A percentile compares a stretch with the other conserved stretches of the same genome.
Evolutionary conservation across 2,113 vertebrate species (phyloP).

Genomic region (Lampris megalopsis): DNA sequence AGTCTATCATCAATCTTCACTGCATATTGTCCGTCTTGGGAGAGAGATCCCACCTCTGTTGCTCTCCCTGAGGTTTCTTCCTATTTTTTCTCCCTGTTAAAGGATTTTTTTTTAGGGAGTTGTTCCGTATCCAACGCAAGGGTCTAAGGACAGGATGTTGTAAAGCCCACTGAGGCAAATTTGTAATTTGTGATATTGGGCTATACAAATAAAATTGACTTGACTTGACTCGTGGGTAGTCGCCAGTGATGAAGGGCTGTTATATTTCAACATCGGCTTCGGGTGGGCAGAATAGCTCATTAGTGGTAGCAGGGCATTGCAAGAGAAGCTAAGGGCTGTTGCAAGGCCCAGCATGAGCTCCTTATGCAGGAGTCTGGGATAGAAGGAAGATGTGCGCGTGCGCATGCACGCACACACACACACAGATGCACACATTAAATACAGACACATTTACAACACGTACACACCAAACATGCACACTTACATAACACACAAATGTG

Average conservation of each 20-base stretch:
- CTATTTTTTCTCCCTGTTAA: no score
- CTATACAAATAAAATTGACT: no score
- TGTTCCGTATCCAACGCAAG: no score
- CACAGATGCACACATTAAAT: constrained; percentile 15
- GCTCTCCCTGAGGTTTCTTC: no score
- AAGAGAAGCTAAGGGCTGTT: constrained; percentile 21
- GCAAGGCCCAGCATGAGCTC: constrained; percentile 31
- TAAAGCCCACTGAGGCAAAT: no score
- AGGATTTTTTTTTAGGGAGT: no score
- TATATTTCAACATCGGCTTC: constrained; percentile 22
- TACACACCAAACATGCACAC: constrained; percentile 26
- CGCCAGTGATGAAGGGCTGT: constrained; percentile 2
- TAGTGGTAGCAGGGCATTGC: constrained; percentile 47
- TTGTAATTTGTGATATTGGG: no score
- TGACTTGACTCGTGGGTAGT: not conserved
- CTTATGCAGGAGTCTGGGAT: constrained; percentile 46
- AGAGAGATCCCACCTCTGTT: no score
- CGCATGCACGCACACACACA: constrained; percentile 13
- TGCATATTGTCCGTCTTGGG: no score
- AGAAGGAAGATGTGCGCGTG: constrained; percentile 13
- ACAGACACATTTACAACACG: constrained; percentile 15
- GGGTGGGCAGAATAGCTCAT: constrained; percentile 47
- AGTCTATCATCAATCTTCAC: no score
- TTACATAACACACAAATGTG: constrained; percentile 31
- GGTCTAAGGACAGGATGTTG: no score